A percentile compares a stretch with the other conserved stretches of the same genome.
phyloP scores from a whole-genome alignment of 1,140 invertebrate genomes.

The Ooceraea biroi region DNA sequence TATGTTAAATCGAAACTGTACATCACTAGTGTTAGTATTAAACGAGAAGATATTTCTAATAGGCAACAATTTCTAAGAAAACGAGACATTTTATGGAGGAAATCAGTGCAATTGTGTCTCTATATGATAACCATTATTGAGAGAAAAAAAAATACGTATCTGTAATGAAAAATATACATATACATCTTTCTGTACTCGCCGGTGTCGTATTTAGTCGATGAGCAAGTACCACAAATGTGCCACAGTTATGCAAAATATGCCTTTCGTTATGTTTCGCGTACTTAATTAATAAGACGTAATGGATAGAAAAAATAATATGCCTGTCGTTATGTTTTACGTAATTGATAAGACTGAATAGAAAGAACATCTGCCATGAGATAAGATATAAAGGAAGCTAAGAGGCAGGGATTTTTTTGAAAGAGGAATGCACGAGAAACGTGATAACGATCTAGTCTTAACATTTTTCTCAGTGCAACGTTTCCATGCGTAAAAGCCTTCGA shows the following conservation, averaged over 20 bases:
- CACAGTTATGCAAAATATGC: too few species aligned
- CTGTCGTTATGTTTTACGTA: not conserved
- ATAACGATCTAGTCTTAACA: slow-evolving; percentile 40
- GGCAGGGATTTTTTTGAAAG: not conserved
- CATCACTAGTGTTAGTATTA: slow-evolving; percentile 26
- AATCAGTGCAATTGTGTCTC: not conserved
- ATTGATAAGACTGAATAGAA: slow-evolving; percentile 1
- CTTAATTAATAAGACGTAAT: not conserved
- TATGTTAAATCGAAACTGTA: not conserved
- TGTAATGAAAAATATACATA: slow-evolving; percentile 16
- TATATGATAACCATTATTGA: not conserved
- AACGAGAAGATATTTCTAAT: slow-evolving; percentile 30
- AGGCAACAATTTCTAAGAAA: slow-evolving; percentile 21
- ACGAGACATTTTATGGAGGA: not conserved
- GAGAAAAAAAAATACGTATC: slow-evolving; percentile 7
- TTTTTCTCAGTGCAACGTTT: slow-evolving; percentile 28
- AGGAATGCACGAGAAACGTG: slow-evolving; percentile 14
- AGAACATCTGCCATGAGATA: not conserved
- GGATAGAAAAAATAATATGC: not conserved
- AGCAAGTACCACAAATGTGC: too few species aligned
- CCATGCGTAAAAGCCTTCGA: slow-evolving; percentile 37
- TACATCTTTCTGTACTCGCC: slow-evolving; percentile 7
- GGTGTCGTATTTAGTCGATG: not conserved
- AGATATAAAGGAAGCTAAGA: not conserved
- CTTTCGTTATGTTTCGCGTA: not conserved